Percentiles rank a stretch among this genome's conserved stretches.
phyloP scores from a whole-genome alignment of 2,113 vertebrate genomes.

The Egretta garzetta region DNA sequence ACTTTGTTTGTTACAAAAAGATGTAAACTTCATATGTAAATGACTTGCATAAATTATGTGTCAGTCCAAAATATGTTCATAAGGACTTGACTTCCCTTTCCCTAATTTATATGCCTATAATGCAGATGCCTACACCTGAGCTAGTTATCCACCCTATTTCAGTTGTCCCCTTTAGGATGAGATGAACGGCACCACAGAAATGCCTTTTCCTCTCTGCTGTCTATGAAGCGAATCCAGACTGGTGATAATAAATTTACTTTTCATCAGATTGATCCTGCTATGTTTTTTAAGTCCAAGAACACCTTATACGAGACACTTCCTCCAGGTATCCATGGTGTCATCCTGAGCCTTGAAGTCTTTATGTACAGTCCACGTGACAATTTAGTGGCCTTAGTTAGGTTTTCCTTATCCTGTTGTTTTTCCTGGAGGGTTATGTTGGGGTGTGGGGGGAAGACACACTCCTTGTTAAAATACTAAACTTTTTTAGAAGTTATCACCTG shows the following conservation, averaged over 20 bases:
- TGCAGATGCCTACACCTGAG: background rate
- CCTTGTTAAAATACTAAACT: background rate
- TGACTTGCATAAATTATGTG: background rate
- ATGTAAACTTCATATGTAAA: background rate
- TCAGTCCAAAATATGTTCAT: background rate
- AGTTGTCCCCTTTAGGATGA: background rate
- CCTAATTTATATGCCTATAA: background rate
- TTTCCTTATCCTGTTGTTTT: background rate
- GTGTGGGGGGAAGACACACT: background rate
- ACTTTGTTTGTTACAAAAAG: background rate
- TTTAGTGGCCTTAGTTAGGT: background rate
- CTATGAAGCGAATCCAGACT: background rate
- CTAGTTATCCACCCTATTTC: background rate
- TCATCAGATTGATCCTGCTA: background rate
- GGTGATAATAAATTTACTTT: background rate
- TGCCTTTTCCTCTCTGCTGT: background rate
- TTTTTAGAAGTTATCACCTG: background rate
- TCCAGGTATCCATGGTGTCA: background rate
- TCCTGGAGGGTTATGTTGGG: accelerated
- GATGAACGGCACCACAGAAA: background rate
- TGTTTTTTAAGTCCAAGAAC: background rate
- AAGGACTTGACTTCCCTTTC: background rate
- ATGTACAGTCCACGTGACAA: background rate
- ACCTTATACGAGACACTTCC: background rate
- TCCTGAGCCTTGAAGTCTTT: background rate